Conservation (phyloP, 1,140 invertebrate genomes). For the Apis florea region DNA sequence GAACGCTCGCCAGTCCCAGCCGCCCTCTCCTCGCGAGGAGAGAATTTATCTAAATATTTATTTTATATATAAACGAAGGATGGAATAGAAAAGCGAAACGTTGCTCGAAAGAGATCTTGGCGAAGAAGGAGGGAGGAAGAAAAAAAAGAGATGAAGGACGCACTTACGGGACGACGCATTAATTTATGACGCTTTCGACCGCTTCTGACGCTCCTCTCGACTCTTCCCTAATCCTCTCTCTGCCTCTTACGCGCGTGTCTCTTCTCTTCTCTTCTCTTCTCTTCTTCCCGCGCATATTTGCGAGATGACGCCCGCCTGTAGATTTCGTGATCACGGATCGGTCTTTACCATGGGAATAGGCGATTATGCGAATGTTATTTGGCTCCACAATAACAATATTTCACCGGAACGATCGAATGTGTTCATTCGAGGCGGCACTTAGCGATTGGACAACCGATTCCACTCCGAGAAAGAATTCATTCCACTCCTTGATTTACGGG, state of each 20-base stretch:
- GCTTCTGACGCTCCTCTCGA: constrained; percentile 47
- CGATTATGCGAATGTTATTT: constrained; percentile 35
- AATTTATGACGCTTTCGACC: constrained; percentile 64
- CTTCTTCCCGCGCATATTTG: constrained; percentile 46
- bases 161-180: constrained; percentile 54
- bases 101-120: constrained; percentile 14
- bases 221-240: neutral
- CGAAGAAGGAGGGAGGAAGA: neutral
- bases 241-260: neutral
- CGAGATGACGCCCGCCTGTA: constrained; percentile 38
- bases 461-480: constrained; percentile 1
- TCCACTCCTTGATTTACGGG: constrained; percentile 20
- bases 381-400: constrained; percentile 38
- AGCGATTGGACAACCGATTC: neutral
- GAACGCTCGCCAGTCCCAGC: neutral
- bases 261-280: no score
- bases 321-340: constrained; percentile 31
- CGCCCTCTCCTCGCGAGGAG: neutral
- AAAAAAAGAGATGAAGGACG: neutral
- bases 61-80: constrained; percentile 17
- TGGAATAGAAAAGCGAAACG: neutral
- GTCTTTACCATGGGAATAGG: constrained; percentile 25
- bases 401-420: constrained; percentile 34
- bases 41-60: constrained; percentile 46
- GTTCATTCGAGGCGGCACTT: constrained; percentile 30